phyloP scores from a whole-genome alignment of 1,140 invertebrate species.

The Sitodiplosis mosellana region DNA sequence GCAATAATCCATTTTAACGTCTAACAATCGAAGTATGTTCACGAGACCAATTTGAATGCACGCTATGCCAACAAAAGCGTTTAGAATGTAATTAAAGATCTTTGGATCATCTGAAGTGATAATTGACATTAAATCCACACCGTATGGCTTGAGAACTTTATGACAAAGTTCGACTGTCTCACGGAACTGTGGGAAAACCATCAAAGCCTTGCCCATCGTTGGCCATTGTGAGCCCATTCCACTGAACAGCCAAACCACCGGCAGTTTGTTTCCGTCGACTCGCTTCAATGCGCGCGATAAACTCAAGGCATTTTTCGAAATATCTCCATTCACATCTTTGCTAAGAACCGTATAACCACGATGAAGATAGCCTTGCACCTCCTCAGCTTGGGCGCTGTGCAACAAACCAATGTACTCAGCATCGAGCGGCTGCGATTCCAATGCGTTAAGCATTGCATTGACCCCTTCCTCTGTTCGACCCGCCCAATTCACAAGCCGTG shows the following conservation, averaged over 20 bases:
- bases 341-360: constrained; percentile 34
- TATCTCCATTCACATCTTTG: too few species aligned
- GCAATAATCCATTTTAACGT: constrained; percentile 62
- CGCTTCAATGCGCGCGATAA: constrained; percentile 31
- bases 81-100: constrained; percentile 62
- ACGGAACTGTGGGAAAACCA: constrained; percentile 49
- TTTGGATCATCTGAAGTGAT: constrained; percentile 52
- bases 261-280: constrained; percentile 35
- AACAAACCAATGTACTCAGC: constrained; percentile 32
- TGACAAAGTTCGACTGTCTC: constrained; percentile 37
- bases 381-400: constrained; percentile 33
- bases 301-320: constrained; percentile 23
- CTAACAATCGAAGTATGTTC: constrained; percentile 49
- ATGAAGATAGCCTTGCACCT: constrained; percentile 33
- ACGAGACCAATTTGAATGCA: constrained; percentile 76
- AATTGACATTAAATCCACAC: constrained; percentile 60
- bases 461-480: constrained; percentile 44
- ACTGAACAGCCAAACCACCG: constrained; percentile 76
- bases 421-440: constrained; percentile 36
- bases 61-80: constrained; percentile 85
- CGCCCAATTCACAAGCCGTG: constrained; percentile 31
- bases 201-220: constrained; percentile 50
- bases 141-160: constrained; percentile 42
- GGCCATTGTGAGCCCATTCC: constrained; percentile 84
- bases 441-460: constrained; percentile 40